Conservation (phyloP, 2,888 invertebrate genomes). For the Trissolcus japonicus region DNA sequence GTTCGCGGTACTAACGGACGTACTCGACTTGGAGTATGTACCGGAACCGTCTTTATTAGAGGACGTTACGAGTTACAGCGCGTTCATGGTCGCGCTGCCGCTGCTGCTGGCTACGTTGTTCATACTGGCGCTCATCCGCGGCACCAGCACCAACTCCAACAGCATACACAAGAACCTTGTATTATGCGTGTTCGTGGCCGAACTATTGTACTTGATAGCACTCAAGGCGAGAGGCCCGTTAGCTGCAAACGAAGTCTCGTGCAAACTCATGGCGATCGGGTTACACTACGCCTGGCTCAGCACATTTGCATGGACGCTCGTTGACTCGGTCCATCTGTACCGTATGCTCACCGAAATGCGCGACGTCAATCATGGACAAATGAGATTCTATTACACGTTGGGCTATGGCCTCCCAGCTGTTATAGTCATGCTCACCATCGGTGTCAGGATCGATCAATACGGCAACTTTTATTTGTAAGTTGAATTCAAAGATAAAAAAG, state of each 20-base stretch:
- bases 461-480: slow-evolving; percentile 95
- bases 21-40: slow-evolving; percentile 92
- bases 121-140: slow-evolving; percentile 88
- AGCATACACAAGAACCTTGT: slow-evolving; percentile 95
- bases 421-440: slow-evolving; percentile 92
- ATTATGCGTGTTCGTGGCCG: slow-evolving; percentile 91
- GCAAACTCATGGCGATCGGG: slow-evolving; percentile 92
- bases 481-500: background rate
- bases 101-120: slow-evolving; percentile 87
- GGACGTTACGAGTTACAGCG: slow-evolving; percentile 92
- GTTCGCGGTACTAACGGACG: slow-evolving; percentile 93
- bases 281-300: slow-evolving; percentile 95
- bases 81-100: slow-evolving; percentile 89
- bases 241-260: slow-evolving; percentile 90
- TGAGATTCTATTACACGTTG: slow-evolving; percentile 93
- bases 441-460: slow-evolving; percentile 95
- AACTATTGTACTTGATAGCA: slow-evolving; percentile 90
- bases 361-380: slow-evolving; percentile 96
- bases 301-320: slow-evolving; percentile 93
- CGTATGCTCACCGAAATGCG: slow-evolving; percentile 96
- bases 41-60: slow-evolving; percentile 91
- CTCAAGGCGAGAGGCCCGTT: slow-evolving; percentile 89
- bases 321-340: slow-evolving; percentile 94
- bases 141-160: slow-evolving; percentile 93
- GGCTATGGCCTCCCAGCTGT: slow-evolving; percentile 96